Evolutionary conservation across 2,797 vertebrate species (phyloP).

Genomic region (Phataginus tricuspis): DNA sequence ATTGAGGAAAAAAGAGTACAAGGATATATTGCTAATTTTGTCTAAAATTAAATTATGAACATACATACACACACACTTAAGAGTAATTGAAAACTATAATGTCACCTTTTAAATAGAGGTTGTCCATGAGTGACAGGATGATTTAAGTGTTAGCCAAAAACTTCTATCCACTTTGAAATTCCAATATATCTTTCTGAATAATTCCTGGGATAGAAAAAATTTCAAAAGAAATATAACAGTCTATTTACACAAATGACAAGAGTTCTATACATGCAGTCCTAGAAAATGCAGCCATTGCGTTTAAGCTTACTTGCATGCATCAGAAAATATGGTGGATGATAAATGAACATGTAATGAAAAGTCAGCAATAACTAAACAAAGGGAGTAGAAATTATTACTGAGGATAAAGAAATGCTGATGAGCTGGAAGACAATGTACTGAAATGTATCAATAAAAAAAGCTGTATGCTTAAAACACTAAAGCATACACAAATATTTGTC

Average conservation of each 20-base stretch:
- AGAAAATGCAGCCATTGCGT: neutral
- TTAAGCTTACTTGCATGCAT: neutral
- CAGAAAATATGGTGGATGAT: slow-evolving; percentile 36
- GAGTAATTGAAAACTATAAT: neutral
- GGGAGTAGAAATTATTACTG: slow-evolving; percentile 26
- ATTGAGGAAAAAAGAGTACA: neutral
- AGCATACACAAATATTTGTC: neutral
- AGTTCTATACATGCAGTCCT: neutral
- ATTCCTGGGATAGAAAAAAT: slow-evolving; percentile 2
- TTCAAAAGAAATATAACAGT: slow-evolving; percentile 15
- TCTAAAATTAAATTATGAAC: neutral
- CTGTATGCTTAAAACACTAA: neutral
- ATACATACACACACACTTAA: neutral
- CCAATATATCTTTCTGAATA: slow-evolving; percentile 38
- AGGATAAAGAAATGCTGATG: neutral
- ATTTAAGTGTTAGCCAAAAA: neutral
- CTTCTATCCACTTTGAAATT: neutral
- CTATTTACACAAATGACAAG: neutral
- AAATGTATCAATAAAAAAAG: neutral
- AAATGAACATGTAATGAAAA: slow-evolving; percentile 32
- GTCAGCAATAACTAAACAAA: neutral
- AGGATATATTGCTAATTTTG: neutral
- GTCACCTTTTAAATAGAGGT: neutral
- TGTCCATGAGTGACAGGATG: neutral
- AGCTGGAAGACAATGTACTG: neutral